These are phyloP conservation scores for Ceyx melanurus DNA, from an alignment of 2,113 vertebrate species.

Conservation along the genomic window DNA sequence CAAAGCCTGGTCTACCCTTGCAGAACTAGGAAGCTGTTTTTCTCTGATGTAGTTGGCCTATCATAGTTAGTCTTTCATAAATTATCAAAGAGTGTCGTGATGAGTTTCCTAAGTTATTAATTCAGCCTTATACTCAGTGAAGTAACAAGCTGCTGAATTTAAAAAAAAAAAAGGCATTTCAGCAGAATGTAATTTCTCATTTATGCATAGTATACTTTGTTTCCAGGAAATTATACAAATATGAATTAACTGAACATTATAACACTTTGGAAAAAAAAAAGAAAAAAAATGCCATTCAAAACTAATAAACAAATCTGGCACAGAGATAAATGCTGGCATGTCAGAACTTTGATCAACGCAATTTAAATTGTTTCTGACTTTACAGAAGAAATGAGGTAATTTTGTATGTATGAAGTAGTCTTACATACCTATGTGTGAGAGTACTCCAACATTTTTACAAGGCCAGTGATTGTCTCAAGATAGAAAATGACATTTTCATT, in stretches of 20 bases:
- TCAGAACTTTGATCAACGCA: not conserved
- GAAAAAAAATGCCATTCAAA: not conserved
- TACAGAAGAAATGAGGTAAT: not conserved
- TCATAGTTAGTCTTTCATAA: not conserved
- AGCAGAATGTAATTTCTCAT: not conserved
- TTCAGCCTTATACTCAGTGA: not conserved
- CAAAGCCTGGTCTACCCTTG: not conserved
- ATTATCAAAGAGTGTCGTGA: not conserved
- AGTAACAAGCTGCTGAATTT: not conserved
- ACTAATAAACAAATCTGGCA: not conserved
- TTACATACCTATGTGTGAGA: not conserved
- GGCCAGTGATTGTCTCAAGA: not conserved
- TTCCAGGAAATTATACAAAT: not conserved
- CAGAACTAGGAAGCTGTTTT: not conserved
- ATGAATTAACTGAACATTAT: not conserved
- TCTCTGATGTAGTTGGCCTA: not conserved
- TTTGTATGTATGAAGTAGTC: not conserved
- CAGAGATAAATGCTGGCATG: not conserved
- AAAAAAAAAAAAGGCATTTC: not conserved
- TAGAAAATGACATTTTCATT: not conserved
- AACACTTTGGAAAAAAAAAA: not conserved
- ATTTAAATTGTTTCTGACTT: not conserved
- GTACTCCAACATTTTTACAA: not conserved
- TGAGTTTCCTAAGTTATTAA: not conserved
- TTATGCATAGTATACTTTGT: not conserved